These are phyloP conservation scores for Chelonus insularis DNA, from an alignment of 1,140 invertebrate species.

Conservation along the genomic window DNA sequence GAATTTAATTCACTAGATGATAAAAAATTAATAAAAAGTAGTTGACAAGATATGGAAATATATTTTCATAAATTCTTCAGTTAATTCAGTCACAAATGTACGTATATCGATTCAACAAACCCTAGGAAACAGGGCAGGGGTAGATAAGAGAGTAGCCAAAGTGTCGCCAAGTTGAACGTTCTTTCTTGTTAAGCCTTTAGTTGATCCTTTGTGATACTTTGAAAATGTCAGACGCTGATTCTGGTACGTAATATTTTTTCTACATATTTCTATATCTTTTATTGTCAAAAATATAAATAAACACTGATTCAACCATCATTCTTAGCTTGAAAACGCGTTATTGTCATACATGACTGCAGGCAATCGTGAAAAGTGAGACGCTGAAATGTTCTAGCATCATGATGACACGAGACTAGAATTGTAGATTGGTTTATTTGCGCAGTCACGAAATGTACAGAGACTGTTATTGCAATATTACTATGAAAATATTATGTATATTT, in stretches of 20 bases:
- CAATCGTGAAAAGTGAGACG: background rate
- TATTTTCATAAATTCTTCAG: background rate
- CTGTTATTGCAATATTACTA: background rate
- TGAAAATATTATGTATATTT: background rate
- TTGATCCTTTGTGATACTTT: slow-evolving; percentile 31
- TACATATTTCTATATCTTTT: background rate
- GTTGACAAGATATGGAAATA: too few species aligned
- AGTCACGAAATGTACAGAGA: slow-evolving; percentile 19
- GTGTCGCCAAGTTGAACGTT: slow-evolving; percentile 49
- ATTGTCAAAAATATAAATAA: background rate
- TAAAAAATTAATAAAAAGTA: too few species aligned
- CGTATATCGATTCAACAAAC: slow-evolving; percentile 57
- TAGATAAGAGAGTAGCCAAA: slow-evolving; percentile 27
- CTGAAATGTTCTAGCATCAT: slow-evolving; percentile 7
- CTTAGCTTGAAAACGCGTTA: background rate
- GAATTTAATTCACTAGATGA: too few species aligned
- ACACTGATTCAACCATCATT: background rate
- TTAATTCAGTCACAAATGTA: slow-evolving; percentile 2
- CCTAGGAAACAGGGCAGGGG: slow-evolving; percentile 46
- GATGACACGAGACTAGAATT: slow-evolving; percentile 17
- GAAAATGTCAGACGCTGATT: slow-evolving; percentile 54
- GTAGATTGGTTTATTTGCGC: slow-evolving; percentile 17
- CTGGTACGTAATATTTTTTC: slow-evolving; percentile 44
- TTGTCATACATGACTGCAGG: slow-evolving; percentile 1
- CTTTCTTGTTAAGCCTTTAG: slow-evolving; percentile 31